These are phyloP conservation scores for Scolanthus callimorphus DNA, from an alignment of 92 coral and sea anemone species.

Conservation along the genomic window DNA sequence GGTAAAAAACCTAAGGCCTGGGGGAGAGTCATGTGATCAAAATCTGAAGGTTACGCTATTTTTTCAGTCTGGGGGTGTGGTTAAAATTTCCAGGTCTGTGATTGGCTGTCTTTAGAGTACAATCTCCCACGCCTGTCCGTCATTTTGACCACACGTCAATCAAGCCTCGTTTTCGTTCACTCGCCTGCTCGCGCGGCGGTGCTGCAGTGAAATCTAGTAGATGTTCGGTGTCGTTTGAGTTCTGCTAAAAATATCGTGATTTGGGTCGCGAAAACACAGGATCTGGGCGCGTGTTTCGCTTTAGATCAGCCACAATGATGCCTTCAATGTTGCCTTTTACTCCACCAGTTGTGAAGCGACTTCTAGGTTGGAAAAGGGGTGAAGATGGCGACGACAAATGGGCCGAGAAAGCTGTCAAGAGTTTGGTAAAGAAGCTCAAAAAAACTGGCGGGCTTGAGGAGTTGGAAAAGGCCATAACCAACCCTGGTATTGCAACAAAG, in stretches of 20 bases:
- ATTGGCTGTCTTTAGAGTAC: neutral
- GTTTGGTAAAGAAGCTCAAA: conserved; percentile 97
- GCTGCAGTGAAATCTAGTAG: no score
- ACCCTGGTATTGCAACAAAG: conserved; percentile 94
- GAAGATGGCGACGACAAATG: conserved; percentile 94
- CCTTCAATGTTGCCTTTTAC: conserved; percentile 93
- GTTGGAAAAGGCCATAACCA: conserved; percentile 92
- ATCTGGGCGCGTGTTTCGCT: conserved; percentile 19
- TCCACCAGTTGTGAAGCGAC: conserved; percentile 94
- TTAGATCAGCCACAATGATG: conserved; percentile 24
- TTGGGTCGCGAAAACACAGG: conserved; percentile 13
- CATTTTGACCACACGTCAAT: conserved; percentile 20
- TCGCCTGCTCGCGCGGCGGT: neutral
- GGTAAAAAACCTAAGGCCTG: no score
- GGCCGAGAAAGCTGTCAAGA: conserved; percentile 99
- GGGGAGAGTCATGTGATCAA: no score
- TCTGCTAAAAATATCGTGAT: conserved; percentile 2
- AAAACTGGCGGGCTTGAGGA: conserved; percentile 98
- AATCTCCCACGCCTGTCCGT: conserved; percentile 6
- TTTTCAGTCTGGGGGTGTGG: no score
- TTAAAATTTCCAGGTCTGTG: neutral
- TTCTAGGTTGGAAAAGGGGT: conserved; percentile 94
- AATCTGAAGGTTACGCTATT: no score
- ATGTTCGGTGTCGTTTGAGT: neutral
- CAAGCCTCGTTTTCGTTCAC: conserved; percentile 6